phyloP scores from a whole-genome alignment of 2,797 vertebrate species.

The Nasua narica region DNA sequence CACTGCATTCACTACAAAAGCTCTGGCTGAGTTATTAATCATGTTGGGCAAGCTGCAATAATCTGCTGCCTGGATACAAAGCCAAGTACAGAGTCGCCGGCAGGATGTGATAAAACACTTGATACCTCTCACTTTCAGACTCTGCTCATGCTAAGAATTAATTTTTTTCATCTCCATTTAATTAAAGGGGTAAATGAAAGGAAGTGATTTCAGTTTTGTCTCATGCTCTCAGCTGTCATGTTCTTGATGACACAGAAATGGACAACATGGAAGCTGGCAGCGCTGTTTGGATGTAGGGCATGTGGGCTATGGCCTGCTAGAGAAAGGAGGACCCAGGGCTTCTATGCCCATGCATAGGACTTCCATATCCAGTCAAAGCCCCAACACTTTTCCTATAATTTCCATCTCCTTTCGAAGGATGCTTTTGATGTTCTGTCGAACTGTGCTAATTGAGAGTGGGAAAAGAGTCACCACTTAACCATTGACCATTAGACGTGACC shows the following conservation, averaged over 20 bases:
- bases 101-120: constrained; percentile 71
- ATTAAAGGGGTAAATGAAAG: constrained; percentile 58
- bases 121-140: constrained; percentile 30
- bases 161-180: constrained; percentile 56
- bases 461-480: neutral
- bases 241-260: constrained; percentile 27
- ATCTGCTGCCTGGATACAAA: constrained; percentile 80
- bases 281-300: neutral
- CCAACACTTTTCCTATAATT: neutral
- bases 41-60: constrained; percentile 81
- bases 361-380: neutral
- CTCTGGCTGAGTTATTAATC: constrained; percentile 84
- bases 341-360: neutral
- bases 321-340: neutral
- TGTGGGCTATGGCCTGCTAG: neutral
- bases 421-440: neutral
- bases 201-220: constrained; percentile 35
- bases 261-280: neutral
- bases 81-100: constrained; percentile 51
- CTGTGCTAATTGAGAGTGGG: neutral
- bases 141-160: constrained; percentile 17
- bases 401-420: neutral
- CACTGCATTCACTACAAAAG: constrained; percentile 67
- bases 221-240: neutral
- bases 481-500: neutral